Conservation (phyloP, 2,888 invertebrate genomes). For the Cartodere bifasciata region DNA sequence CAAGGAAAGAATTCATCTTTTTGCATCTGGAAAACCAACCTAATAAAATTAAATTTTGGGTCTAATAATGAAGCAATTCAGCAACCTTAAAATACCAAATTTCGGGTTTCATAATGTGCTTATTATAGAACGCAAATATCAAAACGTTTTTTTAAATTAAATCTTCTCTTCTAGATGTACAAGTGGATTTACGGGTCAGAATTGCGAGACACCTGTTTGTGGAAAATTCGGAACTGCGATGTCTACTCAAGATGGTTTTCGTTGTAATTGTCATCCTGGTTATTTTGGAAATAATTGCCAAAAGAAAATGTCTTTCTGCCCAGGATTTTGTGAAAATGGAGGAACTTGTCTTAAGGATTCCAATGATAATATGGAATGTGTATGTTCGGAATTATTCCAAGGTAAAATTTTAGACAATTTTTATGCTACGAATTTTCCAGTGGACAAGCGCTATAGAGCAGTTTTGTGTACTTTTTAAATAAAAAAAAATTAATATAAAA, state of each 20-base stretch:
- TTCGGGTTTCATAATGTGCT: not conserved
- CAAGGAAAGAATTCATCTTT: no score
- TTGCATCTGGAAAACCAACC: no score
- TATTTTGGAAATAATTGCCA: slow-evolving; percentile 48
- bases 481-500: no score
- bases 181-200: slow-evolving; percentile 39
- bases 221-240: slow-evolving; percentile 25
- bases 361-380: slow-evolving; percentile 37
- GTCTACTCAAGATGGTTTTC: slow-evolving; percentile 17
- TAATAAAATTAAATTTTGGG: no score
- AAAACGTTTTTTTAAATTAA: slow-evolving; percentile 1
- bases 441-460: no score
- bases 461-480: no score
- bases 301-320: slow-evolving; percentile 43
- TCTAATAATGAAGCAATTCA: no score
- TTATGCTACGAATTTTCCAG: no score
- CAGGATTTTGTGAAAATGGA: slow-evolving; percentile 45
- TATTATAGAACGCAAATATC: not conserved
- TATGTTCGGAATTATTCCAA: slow-evolving; percentile 34
- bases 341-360: slow-evolving; percentile 35
- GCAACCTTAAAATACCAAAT: slow-evolving; percentile 1
- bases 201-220: slow-evolving; percentile 37
- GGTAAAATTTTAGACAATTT: no score
- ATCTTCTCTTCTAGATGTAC: slow-evolving; percentile 35
- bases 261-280: slow-evolving; percentile 38